Evolutionary conservation across 2,797 vertebrate species (phyloP), one percentile per base, ranked within the genome.

Genomic region (Myiotriccus ornatus): DNA sequence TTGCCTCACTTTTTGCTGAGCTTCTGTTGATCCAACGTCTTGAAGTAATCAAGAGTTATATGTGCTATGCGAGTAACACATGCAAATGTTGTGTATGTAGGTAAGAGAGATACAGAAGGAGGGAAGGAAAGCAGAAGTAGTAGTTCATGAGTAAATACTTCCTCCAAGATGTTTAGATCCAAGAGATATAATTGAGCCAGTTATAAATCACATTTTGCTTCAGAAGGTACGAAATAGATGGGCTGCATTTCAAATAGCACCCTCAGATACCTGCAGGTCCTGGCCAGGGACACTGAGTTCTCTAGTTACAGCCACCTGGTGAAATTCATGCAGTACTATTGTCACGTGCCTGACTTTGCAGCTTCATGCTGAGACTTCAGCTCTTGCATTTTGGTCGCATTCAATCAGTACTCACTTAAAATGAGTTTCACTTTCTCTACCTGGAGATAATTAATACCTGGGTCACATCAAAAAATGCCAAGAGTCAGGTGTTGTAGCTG

Each of bases 21-120:
- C 47, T 94, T 95, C 93, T 86, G 64, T 96, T 87, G 89, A 77
- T 95, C 32, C 74, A 92, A 67, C 1, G 8, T 84, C 94, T 93
- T 96, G 88, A 94, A 94, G 15, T 57, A 93, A 94, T 93, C 80
- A 84, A 15, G 28, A 79, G 27, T 86, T 85, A 22, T 5, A 56
- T 24, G 27, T 24, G 79, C 21, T 56, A 21, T 23, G 49, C 1
- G 2, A 93, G 49, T 55, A 84, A 74, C 27, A 87, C 52, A 44
- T 2, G 2, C 59, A 90, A 87, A 74, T 44, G 20, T 67, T 89
- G 44, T 37, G 12, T 86, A 12, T 53, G 30, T n/a, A 88, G 68
- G 59, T 86, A 70, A 50, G 46, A 75, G 53, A 84, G 34, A 41
- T 28, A 55, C 2, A 69, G 76, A 89, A 87, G 34, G 34, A 85